Conservation (phyloP, 2,113 vertebrate genomes). For the Myotis brandtii region DNA sequence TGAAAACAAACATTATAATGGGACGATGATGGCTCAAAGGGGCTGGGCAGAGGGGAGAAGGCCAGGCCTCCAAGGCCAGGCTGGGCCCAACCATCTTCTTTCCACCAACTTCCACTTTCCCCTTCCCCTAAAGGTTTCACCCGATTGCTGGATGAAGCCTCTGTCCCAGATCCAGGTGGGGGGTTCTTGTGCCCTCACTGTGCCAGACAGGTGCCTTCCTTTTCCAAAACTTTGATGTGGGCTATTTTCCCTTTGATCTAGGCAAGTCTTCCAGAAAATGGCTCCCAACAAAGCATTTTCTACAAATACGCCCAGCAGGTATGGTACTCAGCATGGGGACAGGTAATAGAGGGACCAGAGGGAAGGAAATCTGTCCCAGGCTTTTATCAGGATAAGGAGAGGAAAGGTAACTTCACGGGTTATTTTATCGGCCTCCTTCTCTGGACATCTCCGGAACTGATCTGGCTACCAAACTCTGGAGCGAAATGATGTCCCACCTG, state of each 20-base stretch:
- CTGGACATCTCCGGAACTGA: constrained; percentile 68
- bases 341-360: background rate
- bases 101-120: background rate
- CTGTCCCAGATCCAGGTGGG: background rate
- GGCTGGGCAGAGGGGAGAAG: background rate
- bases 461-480: constrained; percentile 51
- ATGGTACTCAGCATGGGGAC: background rate
- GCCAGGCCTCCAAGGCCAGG: background rate
- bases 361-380: background rate
- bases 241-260: constrained; percentile 74
- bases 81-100: background rate
- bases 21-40: background rate
- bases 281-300: constrained; percentile 79
- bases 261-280: constrained; percentile 74
- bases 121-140: background rate
- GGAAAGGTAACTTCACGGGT: background rate
- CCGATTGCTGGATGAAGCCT: background rate
- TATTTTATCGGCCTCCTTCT: constrained; percentile 25
- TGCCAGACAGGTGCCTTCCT: too few relatives aligned
- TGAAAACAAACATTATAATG: background rate
- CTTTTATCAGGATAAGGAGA: constrained; percentile 55
- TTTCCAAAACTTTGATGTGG: background rate
- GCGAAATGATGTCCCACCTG: background rate
- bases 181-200: background rate
- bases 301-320: constrained; percentile 83